Evolutionary conservation across 2,888 invertebrate species (phyloP), one percentile per base, ranked within the genome.

Genomic region (Microchrysa polita): DNA sequence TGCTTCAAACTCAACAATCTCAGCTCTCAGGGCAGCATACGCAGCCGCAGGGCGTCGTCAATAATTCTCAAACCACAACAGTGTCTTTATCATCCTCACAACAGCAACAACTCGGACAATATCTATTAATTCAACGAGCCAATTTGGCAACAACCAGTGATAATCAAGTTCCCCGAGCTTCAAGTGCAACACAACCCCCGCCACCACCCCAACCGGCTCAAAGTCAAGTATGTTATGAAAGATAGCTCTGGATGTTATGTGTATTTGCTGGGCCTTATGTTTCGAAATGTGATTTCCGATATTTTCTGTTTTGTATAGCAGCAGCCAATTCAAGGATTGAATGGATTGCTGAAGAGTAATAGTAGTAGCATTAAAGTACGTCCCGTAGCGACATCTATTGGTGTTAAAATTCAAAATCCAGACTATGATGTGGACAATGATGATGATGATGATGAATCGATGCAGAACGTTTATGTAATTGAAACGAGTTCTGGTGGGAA

Each of bases 91-190:
- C 61, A 20, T n/a, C 48, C 48, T 67, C 14, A 44, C 67, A 57
- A 34, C 83, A 75, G 44, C 74, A 74, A n/a, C 73, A 82, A 63
- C 81, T 92, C 74, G 93, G 93, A 1, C 94, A 93, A 81, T 94
- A 94, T 83, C 92, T 94, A 75, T 86, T 94, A 23, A 93, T 94
- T 42, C 93, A 94, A 82, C 88, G 93, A 74, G 91, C 92, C 14
- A 88, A 88, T 75, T 86, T 84, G 48, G 85, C 84, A 63, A 83
- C 87, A 10, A 88, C 88, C 72, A 40, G 69, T 40, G 89, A 89
- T 61, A 90, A 88, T 79, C 89, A 90, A 72, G 91, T 92, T 7
- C 94, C 94, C 0, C 87, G 95, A 71, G 94, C 95, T 0, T 93
- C 94, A 0, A 94, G 94, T 81, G 94, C 95, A 1, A n/a, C n/a